Conservation (phyloP, 2,888 invertebrate genomes). For the Agrotis puta region DNA sequence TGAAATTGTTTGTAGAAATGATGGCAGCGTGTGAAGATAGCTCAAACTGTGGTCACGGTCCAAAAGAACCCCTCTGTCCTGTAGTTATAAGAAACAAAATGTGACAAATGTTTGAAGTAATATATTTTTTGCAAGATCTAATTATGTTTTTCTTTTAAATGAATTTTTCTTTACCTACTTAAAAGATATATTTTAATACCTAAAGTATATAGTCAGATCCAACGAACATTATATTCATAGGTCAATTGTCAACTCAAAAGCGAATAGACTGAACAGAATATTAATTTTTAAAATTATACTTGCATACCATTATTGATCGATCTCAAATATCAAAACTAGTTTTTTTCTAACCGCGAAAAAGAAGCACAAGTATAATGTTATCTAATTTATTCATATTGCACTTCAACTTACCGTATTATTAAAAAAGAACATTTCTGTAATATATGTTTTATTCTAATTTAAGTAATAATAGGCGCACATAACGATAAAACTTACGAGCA, state of each 20-base stretch:
- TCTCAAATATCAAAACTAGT: neutral
- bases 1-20: too few species aligned
- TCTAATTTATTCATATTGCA: neutral
- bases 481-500: slow-evolving; percentile 12
- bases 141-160: too few species aligned
- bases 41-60: too few species aligned
- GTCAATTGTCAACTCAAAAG: neutral
- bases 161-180: too few species aligned
- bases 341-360: neutral
- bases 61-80: too few species aligned
- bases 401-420: neutral
- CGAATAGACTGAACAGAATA: neutral
- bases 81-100: too few species aligned
- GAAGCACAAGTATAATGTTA: too few species aligned
- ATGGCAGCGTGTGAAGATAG: too few species aligned
- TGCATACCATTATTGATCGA: neutral
- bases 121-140: neutral
- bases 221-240: neutral
- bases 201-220: too few species aligned
- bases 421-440: neutral
- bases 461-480: slow-evolving; percentile 1
- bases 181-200: too few species aligned
- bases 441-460: neutral
- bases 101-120: neutral
- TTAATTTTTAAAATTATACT: neutral